phyloP scores from a whole-genome alignment of 1,140 invertebrate species.

The Maniola jurtina region DNA sequence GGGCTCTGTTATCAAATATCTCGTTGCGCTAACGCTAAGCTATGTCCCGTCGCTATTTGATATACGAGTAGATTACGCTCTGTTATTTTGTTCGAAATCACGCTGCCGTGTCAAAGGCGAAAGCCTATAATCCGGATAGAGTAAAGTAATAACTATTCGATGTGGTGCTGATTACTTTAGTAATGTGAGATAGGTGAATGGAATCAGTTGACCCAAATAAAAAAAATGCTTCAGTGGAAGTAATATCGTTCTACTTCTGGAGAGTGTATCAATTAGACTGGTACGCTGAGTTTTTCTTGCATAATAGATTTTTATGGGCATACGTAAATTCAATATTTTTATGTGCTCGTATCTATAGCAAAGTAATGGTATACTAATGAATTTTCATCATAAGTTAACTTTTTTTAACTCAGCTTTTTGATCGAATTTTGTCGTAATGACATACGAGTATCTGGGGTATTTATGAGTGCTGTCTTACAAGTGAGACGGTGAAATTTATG shows the following conservation, averaged over 20 bases:
- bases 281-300: no score
- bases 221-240: not conserved
- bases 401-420: no score
- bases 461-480: no score
- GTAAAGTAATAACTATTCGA: conserved; percentile 42
- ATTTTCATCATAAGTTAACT: no score
- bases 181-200: conserved; percentile 8
- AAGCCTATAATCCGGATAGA: conserved; percentile 44
- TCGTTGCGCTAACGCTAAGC: conserved; percentile 22
- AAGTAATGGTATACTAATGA: no score
- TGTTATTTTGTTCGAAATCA: conserved; percentile 34
- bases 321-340: no score
- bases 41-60: conserved; percentile 28
- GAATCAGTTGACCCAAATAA: not conserved
- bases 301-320: no score
- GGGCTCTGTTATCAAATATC: conserved; percentile 29
- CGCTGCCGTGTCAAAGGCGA: conserved; percentile 31
- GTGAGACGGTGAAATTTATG: no score
- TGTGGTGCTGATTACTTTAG: conserved; percentile 7
- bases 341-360: no score
- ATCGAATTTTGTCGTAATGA: no score
- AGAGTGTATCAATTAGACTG: not conserved
- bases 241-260: no score
- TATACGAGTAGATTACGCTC: conserved; percentile 29
- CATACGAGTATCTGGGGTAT: no score